phyloP scores from a whole-genome alignment of 2,888 invertebrate genomes.

The Orchesella flavescens region DNA sequence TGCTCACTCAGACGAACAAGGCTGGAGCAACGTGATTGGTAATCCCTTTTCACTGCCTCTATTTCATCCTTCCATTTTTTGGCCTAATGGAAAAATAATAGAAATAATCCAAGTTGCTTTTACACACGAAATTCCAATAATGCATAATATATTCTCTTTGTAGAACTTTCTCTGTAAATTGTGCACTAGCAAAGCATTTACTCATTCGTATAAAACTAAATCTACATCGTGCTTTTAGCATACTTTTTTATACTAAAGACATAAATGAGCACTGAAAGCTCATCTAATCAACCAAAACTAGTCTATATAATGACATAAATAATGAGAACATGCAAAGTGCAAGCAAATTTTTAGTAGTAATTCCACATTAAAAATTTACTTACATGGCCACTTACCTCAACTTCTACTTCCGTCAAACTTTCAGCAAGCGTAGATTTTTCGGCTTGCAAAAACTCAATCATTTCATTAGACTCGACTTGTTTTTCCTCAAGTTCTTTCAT shows the following conservation, averaged over 20 bases:
- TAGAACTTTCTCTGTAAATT: too few relatives aligned
- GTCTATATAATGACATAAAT: neutral
- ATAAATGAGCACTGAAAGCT: too few relatives aligned
- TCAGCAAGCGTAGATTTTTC: slow-evolving; percentile 88
- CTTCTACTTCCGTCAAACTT: slow-evolving; percentile 85
- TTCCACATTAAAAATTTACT: too few relatives aligned
- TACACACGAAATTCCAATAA: neutral
- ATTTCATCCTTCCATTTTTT: slow-evolving; percentile 67
- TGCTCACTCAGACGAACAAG: slow-evolving; percentile 70
- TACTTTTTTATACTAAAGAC: too few relatives aligned
- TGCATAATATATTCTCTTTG: neutral
- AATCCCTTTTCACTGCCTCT: slow-evolving; percentile 65
- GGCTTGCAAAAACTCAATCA: slow-evolving; percentile 90
- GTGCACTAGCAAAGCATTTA: too few relatives aligned
- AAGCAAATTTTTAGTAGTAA: too few relatives aligned
- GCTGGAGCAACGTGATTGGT: slow-evolving; percentile 67
- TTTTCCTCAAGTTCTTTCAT: slow-evolving; percentile 83
- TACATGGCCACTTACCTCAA: slow-evolving; percentile 76
- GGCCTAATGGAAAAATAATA: slow-evolving; percentile 53
- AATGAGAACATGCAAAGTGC: too few relatives aligned
- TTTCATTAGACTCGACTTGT: slow-evolving; percentile 86
- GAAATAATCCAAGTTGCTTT: slow-evolving; percentile 4
- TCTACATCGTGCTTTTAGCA: too few relatives aligned
- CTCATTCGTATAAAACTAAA: too few relatives aligned
- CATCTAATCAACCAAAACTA: too few relatives aligned